These are phyloP conservation scores for Psococerastis gibbosa DNA, from an alignment of 2,888 invertebrate genomes.

Conservation along the genomic window DNA sequence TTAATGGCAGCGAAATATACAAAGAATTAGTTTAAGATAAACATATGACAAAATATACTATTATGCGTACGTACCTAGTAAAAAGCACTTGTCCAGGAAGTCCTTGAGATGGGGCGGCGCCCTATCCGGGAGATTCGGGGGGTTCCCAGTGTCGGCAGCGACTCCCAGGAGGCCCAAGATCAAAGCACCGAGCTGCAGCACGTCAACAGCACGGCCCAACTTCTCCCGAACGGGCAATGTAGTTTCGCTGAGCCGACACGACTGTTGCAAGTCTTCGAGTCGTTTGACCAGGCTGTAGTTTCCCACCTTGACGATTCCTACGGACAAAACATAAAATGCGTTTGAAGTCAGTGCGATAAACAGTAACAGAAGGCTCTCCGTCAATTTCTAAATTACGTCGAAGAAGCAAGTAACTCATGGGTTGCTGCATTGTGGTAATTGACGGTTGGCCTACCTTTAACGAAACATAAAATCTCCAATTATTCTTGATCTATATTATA, in stretches of 20 bases:
- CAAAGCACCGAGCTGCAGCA: constrained; percentile 50
- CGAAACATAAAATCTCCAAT: too few species aligned
- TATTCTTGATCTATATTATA: too few species aligned
- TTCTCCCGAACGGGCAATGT: constrained; percentile 28
- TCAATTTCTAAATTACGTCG: too few species aligned
- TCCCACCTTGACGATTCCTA: constrained; percentile 36
- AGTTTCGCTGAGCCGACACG: constrained; percentile 21
- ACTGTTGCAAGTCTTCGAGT: constrained; percentile 34
- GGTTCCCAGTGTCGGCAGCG: constrained; percentile 27
- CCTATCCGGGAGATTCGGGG: constrained; percentile 34
- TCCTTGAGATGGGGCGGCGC: constrained; percentile 43
- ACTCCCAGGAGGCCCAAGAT: constrained; percentile 44
- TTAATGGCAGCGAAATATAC: too few species aligned
- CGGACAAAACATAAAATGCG: too few species aligned
- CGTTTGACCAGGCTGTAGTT: constrained; percentile 53
- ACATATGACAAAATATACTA: too few species aligned
- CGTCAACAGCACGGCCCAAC: constrained; percentile 48
- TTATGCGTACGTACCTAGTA: constrained; percentile 6
- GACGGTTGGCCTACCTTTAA: too few species aligned
- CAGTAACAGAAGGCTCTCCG: too few species aligned
- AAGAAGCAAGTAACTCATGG: too few species aligned
- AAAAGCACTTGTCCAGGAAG: constrained; percentile 44
- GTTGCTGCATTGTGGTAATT: too few species aligned
- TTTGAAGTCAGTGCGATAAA: too few species aligned
- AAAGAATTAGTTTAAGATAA: too few species aligned